phyloP scores from a whole-genome alignment of 2,797 vertebrate species.

The Somateria mollissima region DNA sequence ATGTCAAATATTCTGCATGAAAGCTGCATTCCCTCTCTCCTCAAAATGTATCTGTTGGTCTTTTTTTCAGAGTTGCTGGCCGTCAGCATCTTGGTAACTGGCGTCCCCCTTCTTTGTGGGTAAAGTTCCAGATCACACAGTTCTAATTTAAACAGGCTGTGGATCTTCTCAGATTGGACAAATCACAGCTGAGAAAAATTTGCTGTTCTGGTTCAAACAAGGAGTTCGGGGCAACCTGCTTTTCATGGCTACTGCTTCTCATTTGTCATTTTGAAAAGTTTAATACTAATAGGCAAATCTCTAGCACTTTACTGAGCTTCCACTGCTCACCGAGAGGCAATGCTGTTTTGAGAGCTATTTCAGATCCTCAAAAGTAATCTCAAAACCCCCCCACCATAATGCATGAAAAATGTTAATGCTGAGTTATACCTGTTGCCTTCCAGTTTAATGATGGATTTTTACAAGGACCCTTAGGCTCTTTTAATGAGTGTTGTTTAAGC shows the following conservation, averaged over 20 bases:
- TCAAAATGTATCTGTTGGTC: neutral
- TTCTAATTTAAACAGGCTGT: conserved; percentile 8
- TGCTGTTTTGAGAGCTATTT: neutral
- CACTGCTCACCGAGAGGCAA: neutral
- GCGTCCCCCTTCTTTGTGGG: neutral
- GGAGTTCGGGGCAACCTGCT: conserved; percentile 44
- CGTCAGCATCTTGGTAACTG: neutral
- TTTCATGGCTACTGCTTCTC: conserved; percentile 80
- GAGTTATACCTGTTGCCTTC: conserved; percentile 32
- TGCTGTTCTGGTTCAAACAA: conserved; percentile 29
- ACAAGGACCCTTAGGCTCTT: neutral
- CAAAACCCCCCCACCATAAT: neutral
- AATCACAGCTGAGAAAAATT: conserved; percentile 32
- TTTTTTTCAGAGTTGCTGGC: neutral
- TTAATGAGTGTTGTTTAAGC: conserved; percentile 35
- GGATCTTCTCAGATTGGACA: conserved; percentile 27
- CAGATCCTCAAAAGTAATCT: conserved; percentile 23
- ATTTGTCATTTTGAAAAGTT: conserved; percentile 80
- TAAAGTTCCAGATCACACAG: neutral
- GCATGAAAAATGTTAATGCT: conserved; percentile 24
- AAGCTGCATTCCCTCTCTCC: neutral
- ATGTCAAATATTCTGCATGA: neutral
- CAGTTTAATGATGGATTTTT: conserved; percentile 19
- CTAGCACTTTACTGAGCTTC: neutral
- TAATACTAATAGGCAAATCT: conserved; percentile 48